Conservation (phyloP, 2,113 vertebrate species). For the Micronisus gabar region DNA sequence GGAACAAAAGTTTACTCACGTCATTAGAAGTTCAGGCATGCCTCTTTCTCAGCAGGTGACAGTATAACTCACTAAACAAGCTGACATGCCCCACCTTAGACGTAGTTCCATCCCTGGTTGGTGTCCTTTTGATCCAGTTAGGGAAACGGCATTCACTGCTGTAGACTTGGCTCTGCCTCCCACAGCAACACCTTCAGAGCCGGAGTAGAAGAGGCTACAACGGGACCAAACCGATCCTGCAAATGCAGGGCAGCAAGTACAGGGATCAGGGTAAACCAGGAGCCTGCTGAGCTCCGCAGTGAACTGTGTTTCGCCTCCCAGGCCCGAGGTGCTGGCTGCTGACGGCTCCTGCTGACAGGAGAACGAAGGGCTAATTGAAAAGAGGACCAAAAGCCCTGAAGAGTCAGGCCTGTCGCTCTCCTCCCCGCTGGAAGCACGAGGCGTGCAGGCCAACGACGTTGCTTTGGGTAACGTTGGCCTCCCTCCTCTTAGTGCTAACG, state of each 20-base stretch:
- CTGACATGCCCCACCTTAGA: background rate
- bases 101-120: background rate
- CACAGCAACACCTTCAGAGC: background rate
- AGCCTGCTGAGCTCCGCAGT: background rate
- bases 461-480: background rate
- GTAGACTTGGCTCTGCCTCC: background rate
- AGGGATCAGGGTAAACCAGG: background rate
- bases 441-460: background rate
- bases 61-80: background rate
- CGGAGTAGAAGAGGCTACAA: background rate
- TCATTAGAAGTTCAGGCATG: background rate
- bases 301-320: background rate
- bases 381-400: background rate
- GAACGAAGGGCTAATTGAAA: background rate
- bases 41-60: background rate
- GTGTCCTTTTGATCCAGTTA: background rate
- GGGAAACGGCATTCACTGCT: background rate
- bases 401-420: background rate
- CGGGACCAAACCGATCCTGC: background rate
- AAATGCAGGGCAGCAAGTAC: background rate
- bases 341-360: background rate
- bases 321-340: background rate
- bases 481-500: background rate
- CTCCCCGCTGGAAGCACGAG: accelerated
- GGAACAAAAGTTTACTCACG: background rate